Conservation (phyloP, 2,113 vertebrate genomes). For the Aepyceros melampus region DNA sequence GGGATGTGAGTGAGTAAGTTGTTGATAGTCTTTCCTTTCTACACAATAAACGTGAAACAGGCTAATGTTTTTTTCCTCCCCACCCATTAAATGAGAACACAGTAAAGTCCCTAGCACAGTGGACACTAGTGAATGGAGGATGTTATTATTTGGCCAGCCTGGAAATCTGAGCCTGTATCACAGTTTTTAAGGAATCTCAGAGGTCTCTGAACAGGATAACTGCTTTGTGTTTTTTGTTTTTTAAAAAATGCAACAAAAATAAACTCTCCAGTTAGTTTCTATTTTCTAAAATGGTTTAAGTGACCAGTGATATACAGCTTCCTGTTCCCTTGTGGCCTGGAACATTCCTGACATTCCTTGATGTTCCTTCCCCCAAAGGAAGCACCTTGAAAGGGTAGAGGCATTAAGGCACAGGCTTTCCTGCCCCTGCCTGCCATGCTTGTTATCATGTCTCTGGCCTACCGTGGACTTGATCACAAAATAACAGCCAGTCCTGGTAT, state of each 20-base stretch:
- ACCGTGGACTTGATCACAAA: background rate
- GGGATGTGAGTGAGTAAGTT: background rate
- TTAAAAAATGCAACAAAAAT: background rate
- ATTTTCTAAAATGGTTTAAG: background rate
- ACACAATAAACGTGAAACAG: background rate
- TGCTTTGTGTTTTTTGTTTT: background rate
- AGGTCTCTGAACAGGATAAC: background rate
- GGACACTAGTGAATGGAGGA: background rate
- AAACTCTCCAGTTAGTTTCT: background rate
- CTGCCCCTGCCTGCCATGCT: background rate
- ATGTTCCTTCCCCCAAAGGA: background rate
- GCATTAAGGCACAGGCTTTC: background rate
- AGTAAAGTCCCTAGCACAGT: rapidly evolving
- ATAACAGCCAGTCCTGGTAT: background rate
- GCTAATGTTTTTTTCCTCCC: background rate
- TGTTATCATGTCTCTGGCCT: background rate
- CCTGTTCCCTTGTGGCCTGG: background rate
- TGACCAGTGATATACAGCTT: background rate
- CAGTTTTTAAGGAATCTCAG: background rate
- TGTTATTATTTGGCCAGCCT: background rate
- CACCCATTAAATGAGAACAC: background rate
- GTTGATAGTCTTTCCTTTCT: background rate
- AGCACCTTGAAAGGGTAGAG: background rate
- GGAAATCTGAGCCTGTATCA: background rate
- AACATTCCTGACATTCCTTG: background rate